Base-by-base conservation (phyloP, 2,888 invertebrate species). In the Orchesella flavescens region DNA sequence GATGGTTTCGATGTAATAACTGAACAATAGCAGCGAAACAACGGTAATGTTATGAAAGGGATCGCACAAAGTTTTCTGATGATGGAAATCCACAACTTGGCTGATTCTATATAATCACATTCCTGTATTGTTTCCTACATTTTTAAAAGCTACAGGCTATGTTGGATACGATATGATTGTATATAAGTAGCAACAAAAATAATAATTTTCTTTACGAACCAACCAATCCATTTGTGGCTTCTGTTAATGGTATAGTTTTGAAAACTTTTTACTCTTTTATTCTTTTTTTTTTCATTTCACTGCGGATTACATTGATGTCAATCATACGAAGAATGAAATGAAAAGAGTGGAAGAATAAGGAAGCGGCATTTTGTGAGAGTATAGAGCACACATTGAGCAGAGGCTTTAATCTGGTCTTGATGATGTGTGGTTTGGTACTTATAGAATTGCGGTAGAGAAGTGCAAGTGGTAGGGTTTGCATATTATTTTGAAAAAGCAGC, bases 281-380 rank as follows among this genome's bases (percentile, higher is more conserved):
- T 74, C 23, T 19, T 13, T 55, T 74, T 19, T 13, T 57, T 24
- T 13, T 76, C 57, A 59, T 49, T 17, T 44, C 13, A 34, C 68
- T 12, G 55, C 69, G 81, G 81, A 81, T 81, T 81, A 81, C 68
- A 69, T 21, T 63, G 71, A 71, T 82, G 82, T 69, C 75, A 82
- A 71, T 76, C 82, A 82, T 63, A 34, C 44, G 63, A 53, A 44
- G 65, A 74, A 78, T 65, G 34, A 17, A 55, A 24, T 65, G 34
- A 59, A 57, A 53, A 65, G 66, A 74, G 17, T 53, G 23, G 53
- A 24, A 59, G 59, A 59, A 55, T n/a, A 76, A 23, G n/a, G 21
- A 53, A 69, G n/a, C 44, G 43, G 24, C 23, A 13, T 59, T 23
- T 49, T 10, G 44, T 44, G 44, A 49, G 69, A 53, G 53, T 4